Evolutionary conservation across 2,888 invertebrate species (phyloP).

Genomic region (Clivina fossor): DNA sequence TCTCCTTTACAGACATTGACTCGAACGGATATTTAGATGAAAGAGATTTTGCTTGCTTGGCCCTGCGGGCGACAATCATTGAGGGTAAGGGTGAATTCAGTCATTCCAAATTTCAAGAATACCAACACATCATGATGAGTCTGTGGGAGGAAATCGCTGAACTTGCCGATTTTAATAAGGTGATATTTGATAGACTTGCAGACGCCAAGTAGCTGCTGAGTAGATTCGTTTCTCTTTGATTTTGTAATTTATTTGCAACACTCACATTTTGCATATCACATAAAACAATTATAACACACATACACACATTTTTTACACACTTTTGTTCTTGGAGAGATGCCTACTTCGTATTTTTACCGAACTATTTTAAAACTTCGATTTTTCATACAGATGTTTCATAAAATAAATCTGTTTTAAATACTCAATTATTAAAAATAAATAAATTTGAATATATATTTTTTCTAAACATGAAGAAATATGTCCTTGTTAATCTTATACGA

Average conservation of each 20-base stretch:
- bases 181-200: conserved; percentile 44
- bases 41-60: conserved; percentile 81
- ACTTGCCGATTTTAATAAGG: conserved; percentile 85
- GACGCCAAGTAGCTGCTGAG: conserved; percentile 3
- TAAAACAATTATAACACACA: conserved; percentile 6
- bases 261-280: conserved; percentile 4
- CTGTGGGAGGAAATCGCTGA: conserved; percentile 86
- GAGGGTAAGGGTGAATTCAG: conserved; percentile 84
- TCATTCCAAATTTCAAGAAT: conserved; percentile 69
- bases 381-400: too few species aligned
- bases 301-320: conserved; percentile 4
- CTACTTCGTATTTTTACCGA: too few species aligned
- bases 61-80: conserved; percentile 75
- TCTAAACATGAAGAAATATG: too few species aligned
- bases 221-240: neutral
- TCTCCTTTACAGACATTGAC: conserved; percentile 69
- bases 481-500: too few species aligned
- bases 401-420: too few species aligned
- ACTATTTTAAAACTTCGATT: too few species aligned
- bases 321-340: too few species aligned
- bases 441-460: too few species aligned
- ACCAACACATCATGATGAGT: conserved; percentile 80
- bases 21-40: conserved; percentile 82
- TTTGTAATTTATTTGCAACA: neutral
- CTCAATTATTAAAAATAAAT: too few species aligned